Evolutionary conservation across 2,888 invertebrate species (phyloP), one percentile per base, ranked within the genome.

Genomic region (Dynastes tityus): DNA sequence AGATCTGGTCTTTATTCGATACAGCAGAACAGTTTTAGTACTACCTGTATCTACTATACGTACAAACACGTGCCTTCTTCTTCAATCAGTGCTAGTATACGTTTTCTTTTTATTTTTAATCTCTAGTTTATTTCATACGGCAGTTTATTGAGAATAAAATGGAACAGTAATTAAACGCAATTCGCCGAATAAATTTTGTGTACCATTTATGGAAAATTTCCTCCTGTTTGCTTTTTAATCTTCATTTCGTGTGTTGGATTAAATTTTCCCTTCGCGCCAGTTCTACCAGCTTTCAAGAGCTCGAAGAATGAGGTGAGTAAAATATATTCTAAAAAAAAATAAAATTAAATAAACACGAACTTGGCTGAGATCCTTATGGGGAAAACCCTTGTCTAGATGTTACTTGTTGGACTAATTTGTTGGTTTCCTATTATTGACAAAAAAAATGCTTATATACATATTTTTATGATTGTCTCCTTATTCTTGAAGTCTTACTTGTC

Each of bases 1-100:
- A 74, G 58, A 74, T 58, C 73, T 55, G 61, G 61, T 74, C 73
- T 74, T 74, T 74, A 74, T 74, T 74, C 73, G 73, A 58, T 61
- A 74, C 73, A 49, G 27, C 61, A 40, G 58, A 73, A 22, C 73
- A 63, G 61, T 40, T 74, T 74, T 74, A 45, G 11, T 68, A 51
- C 13, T 51, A 51, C 13, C 49, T 68, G 29, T 68, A 13, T 29
- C 11, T 65, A 16, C 65, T 40, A 65, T 22, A 45, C 65, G 45
- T 9, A 45, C n/a, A 65, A 55, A 2, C 55, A 55, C 55, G 55
- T 32, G 63, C 63, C 45, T 11, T 63, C 63, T 32, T 63, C 29
- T 13, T 63, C 27, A 2, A 32, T 63, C 5, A 32, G 32, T 32
- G 13, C 5, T 29, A 63, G 2, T 16, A 32, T 32, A 32, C 3